Percentiles rank a stretch among this genome's conserved stretches.
Conservation (phyloP, 1,140 invertebrate species). For the Aphelenchoides besseyi region DNA sequence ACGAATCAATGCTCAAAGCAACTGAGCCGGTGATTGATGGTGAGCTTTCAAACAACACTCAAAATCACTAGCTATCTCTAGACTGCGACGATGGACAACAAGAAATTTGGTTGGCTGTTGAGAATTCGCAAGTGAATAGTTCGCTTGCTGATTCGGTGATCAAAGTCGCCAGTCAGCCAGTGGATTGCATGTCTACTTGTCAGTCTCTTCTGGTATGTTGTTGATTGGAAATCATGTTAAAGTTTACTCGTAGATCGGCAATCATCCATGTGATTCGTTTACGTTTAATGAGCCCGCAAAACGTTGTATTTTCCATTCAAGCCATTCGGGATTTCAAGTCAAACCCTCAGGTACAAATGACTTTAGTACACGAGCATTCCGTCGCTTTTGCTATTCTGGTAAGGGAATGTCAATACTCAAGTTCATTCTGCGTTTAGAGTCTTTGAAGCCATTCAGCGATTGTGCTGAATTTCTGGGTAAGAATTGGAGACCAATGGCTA, state of each 20-base stretch:
- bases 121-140: constrained; percentile 20
- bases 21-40: not conserved
- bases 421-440: constrained; percentile 21
- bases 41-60: not conserved
- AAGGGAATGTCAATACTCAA: not conserved
- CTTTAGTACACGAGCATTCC: constrained; percentile 30
- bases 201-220: not conserved
- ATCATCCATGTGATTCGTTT: constrained; percentile 25
- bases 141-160: constrained; percentile 5
- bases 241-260: constrained; percentile 20
- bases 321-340: constrained; percentile 10
- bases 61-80: not conserved
- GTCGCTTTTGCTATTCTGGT: constrained; percentile 23
- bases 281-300: constrained; percentile 20
- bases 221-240: not conserved
- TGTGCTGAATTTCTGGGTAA: constrained; percentile 26
- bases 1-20: not conserved
- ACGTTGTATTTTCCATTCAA: constrained; percentile 25
- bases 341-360: constrained; percentile 21
- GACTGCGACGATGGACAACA: constrained; percentile 13
- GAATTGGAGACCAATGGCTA: too few species aligned
- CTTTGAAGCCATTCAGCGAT: constrained; percentile 22
- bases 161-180: constrained; percentile 9
- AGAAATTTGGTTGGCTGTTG: constrained; percentile 17
- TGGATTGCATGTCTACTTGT: constrained; percentile 18